phyloP scores from a whole-genome alignment of 2,797 vertebrate species.

The Muscicapa comitata region DNA sequence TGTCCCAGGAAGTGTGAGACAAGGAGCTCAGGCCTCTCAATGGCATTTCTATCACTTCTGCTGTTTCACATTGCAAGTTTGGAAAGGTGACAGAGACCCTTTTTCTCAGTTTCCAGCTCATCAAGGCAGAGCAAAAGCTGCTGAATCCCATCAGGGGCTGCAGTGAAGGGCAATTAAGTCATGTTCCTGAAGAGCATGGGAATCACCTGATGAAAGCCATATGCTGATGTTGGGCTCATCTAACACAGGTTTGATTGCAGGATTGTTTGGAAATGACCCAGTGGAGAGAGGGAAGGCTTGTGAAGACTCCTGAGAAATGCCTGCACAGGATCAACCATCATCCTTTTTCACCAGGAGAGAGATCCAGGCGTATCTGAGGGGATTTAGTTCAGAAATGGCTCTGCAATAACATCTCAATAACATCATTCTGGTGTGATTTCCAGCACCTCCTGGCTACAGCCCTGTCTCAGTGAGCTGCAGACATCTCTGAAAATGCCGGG shows the following conservation, averaged over 20 bases:
- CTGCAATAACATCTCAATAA: background rate
- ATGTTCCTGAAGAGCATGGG: background rate
- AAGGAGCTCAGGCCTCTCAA: background rate
- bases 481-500: background rate
- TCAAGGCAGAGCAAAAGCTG: background rate
- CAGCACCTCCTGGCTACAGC: background rate
- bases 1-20: background rate
- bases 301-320: background rate
- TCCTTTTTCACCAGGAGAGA: background rate
- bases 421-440: background rate
- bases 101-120: background rate
- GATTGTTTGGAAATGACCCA: slow-evolving; percentile 7
- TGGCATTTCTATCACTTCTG: background rate
- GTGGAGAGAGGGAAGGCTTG: background rate
- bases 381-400: background rate
- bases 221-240: background rate
- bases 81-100: background rate
- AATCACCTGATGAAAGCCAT: slow-evolving; percentile 49
- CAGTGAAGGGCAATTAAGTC: background rate
- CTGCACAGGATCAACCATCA: slow-evolving; percentile 31
- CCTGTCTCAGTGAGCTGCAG: background rate
- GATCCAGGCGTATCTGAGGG: background rate
- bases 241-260: background rate
- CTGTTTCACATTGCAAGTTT: background rate
- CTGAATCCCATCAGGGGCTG: background rate